Percentiles rank a stretch among this genome's conserved stretches.
Conservation (phyloP, 2,113 vertebrate genomes). For the Polypterus senegalus region DNA sequence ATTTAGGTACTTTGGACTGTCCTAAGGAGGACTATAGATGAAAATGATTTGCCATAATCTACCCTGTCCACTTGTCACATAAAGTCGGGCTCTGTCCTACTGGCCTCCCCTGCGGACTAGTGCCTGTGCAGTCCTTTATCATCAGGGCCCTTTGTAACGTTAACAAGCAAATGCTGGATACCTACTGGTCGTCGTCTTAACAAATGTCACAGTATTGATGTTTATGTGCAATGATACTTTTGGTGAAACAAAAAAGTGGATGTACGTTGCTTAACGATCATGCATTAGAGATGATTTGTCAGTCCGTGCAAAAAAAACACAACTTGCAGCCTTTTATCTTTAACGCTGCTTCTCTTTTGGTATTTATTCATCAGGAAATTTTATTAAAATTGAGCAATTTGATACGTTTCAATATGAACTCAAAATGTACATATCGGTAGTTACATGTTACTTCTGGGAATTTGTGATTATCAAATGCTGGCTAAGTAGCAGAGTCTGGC, state of each 20-base stretch:
- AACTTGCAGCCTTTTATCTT: slow-evolving; percentile 70
- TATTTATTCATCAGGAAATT: slow-evolving; percentile 87
- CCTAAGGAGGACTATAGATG: slow-evolving; percentile 98
- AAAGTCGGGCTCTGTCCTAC: slow-evolving; percentile 59
- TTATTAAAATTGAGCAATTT: slow-evolving; percentile 85
- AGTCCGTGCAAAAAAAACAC: slow-evolving; percentile 64
- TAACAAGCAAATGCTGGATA: slow-evolving; percentile 64
- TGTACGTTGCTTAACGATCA: slow-evolving; percentile 60
- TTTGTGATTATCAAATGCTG: slow-evolving; percentile 18
- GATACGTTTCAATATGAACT: slow-evolving; percentile 81
- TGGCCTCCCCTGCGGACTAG: slow-evolving; percentile 72
- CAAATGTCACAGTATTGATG: slow-evolving; percentile 68
- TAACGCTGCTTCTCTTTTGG: slow-evolving; percentile 70
- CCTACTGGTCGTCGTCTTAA: slow-evolving; percentile 63
- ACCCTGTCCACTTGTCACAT: slow-evolving; percentile 9
- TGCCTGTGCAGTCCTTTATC: slow-evolving; percentile 73
- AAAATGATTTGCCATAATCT: slow-evolving; percentile 44
- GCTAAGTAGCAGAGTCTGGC: slow-evolving; percentile 40
- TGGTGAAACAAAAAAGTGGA: slow-evolving; percentile 50
- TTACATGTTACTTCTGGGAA: slow-evolving; percentile 52
- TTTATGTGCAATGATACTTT: slow-evolving; percentile 71
- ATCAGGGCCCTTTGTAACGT: slow-evolving; percentile 58
- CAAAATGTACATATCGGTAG: slow-evolving; percentile 74
- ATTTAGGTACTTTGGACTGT: slow-evolving; percentile 83
- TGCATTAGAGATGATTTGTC: slow-evolving; percentile 46